A percentile compares a stretch with the other conserved stretches of the same genome.
phyloP scores from a whole-genome alignment of 2,113 vertebrate genomes.

The Apodemus sylvaticus region DNA sequence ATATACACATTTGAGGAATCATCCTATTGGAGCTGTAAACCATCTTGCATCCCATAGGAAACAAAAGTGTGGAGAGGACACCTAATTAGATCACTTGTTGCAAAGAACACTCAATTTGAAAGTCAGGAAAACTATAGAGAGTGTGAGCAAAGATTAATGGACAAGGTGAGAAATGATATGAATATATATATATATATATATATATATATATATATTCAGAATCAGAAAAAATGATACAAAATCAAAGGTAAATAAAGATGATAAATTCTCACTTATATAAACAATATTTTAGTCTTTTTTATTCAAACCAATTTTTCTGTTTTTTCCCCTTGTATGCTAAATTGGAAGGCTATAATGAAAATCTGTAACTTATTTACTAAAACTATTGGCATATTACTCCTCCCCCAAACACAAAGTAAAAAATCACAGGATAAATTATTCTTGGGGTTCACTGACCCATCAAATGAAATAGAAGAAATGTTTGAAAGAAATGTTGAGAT shows the following conservation, averaged over 20 bases:
- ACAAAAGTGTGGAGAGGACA: not conserved
- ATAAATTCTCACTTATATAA: slow-evolving; percentile 4
- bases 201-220: no score
- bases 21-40: not conserved
- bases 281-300: slow-evolving; percentile 17
- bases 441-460: slow-evolving; percentile 21
- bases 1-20: not conserved
- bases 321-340: not conserved
- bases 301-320: not conserved
- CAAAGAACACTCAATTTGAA: not conserved
- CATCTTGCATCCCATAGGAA: not conserved
- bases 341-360: slow-evolving; percentile 15
- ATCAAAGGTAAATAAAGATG: slow-evolving; percentile 2
- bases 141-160: not conserved
- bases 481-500: not conserved
- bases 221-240: slow-evolving; percentile 29
- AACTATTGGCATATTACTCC: not conserved
- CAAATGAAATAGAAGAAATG: not conserved
- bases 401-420: slow-evolving; percentile 15
- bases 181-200: not conserved
- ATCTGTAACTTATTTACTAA: not conserved
- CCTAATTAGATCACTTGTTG: slow-evolving; percentile 8
- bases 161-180: not conserved
- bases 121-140: not conserved
- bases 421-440: not conserved